Percentiles rank a stretch among this genome's conserved stretches.
These are phyloP conservation scores for Eulemur macaco DNA, from an alignment of 2,113 vertebrate genomes.

Conservation along the genomic window DNA sequence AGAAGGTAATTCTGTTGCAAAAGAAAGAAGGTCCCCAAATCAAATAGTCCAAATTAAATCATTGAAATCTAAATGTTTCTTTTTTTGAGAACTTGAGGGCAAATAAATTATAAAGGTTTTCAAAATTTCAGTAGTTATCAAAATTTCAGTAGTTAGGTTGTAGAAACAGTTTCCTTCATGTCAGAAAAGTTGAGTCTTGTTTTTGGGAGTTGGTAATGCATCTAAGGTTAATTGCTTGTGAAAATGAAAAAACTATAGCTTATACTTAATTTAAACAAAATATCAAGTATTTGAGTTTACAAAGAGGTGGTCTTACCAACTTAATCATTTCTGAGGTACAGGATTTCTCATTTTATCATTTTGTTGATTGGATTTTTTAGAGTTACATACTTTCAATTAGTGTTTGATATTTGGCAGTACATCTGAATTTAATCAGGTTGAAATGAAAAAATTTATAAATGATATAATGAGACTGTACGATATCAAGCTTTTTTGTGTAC, in stretches of 20 bases:
- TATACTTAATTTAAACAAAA: not conserved
- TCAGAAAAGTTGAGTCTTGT: slow-evolving; percentile 25
- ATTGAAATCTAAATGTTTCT: not conserved
- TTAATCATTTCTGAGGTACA: not conserved
- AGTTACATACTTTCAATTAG: not conserved
- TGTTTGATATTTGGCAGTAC: not conserved
- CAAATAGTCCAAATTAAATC: not conserved
- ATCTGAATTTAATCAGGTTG: not conserved
- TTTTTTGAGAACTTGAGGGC: not conserved
- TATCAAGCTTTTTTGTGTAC: not conserved
- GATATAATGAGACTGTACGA: not conserved
- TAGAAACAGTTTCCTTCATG: not conserved
- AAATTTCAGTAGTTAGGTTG: not conserved
- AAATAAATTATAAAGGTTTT: not conserved
- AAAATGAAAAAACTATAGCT: not conserved
- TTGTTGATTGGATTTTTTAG: not conserved
- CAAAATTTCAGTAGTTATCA: not conserved
- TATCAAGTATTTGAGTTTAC: not conserved
- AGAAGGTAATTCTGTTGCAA: not conserved
- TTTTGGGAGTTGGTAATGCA: not conserved
- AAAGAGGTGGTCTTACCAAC: not conserved
- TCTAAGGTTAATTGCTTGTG: not conserved
- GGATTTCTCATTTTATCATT: slow-evolving; percentile 15
- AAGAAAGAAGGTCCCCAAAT: not conserved
- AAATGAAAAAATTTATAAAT: not conserved